Evolutionary conservation across 1,140 invertebrate genomes (phyloP), one percentile per base, ranked within the genome.

Genomic region (Trichonephila clavipes): DNA sequence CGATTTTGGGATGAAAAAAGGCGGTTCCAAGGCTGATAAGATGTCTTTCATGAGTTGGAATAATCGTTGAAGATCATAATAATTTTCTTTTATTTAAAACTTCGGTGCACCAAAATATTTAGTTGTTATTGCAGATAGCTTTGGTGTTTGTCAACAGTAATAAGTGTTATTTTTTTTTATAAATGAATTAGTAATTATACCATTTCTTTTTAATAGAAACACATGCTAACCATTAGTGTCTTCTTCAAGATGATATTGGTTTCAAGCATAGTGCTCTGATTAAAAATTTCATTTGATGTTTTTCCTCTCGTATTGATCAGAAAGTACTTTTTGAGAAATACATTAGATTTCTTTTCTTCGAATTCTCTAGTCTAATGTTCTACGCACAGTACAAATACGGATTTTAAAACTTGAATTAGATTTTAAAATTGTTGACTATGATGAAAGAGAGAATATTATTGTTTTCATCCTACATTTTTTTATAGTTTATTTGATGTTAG

Each of bases 1-100:
- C 19, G 93, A 94, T 86, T 94, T 94, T 28, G 93, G 93, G 19
- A 94, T 88, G 92, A 81, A 64, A 18, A 93, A 59, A 10, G 19
- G 62, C 8, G 34, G 64, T 18, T 19, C 59, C 24, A 88, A 93
- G 28, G 34, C 62, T 6, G 83, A 87, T 82, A 93, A 88, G n/a
- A 88, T 88, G 85, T 93, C 92, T 21, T 88, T 88, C 64, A 93
- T 93, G 92, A 89, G 66, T 62, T 90, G 69, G 69, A 89, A 89
- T 72, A 90, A 90, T 81, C 89, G 89, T 61, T 90, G 24, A 90
- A 28, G 40, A 12, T 21, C 14, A 88, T 34, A 8, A 61, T 88
- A n/a, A 12, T 83, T 83, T n/a, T n/a, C 12, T 58, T 8, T 58
- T 83, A n/a, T 18, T 59, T 82, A 28, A 21, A 77, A 21, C 1